A percentile compares a stretch with the other conserved stretches of the same genome.
Conservation (phyloP, 2,797 vertebrate genomes). For the Crenichthys baileyi region DNA sequence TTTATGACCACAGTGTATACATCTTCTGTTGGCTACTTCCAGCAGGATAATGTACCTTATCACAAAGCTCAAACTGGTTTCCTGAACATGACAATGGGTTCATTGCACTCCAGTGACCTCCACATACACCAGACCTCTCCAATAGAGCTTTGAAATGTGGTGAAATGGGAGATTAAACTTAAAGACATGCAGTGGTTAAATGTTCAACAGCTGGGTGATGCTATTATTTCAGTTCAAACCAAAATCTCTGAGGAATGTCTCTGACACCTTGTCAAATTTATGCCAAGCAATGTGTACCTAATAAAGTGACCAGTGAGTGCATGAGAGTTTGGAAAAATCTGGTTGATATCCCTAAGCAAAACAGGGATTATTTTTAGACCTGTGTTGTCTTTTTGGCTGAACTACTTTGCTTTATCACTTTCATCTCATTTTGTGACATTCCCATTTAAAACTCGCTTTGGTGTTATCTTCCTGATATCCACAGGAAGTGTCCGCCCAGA, state of each 20-base stretch:
- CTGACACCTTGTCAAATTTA: neutral
- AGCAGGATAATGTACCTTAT: conserved; percentile 26
- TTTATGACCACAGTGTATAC: neutral
- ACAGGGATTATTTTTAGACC: neutral
- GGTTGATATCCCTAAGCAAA: neutral
- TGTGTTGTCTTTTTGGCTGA: conserved; percentile 7
- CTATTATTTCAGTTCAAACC: no score
- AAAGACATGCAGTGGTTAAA: no score
- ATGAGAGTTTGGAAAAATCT: neutral
- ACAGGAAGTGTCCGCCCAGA: conserved; percentile 61
- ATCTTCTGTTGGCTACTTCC: conserved; percentile 54
- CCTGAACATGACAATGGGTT: neutral
- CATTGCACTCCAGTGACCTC: neutral
- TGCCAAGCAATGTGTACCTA: neutral
- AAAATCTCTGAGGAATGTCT: no score
- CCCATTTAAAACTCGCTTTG: conserved; percentile 2
- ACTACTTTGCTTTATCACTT: conserved; percentile 15
- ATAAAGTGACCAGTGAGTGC: neutral
- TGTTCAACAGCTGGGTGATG: no score
- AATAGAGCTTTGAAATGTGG: neutral
- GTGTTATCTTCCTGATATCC: conserved; percentile 24
- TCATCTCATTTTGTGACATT: conserved; percentile 13
- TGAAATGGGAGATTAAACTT: neutral
- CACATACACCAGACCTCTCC: neutral
- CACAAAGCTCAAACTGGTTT: neutral